Evolutionary conservation across 1,140 invertebrate genomes (phyloP), one percentile per base, ranked within the genome.

Genomic region (Achatina immaculata): DNA sequence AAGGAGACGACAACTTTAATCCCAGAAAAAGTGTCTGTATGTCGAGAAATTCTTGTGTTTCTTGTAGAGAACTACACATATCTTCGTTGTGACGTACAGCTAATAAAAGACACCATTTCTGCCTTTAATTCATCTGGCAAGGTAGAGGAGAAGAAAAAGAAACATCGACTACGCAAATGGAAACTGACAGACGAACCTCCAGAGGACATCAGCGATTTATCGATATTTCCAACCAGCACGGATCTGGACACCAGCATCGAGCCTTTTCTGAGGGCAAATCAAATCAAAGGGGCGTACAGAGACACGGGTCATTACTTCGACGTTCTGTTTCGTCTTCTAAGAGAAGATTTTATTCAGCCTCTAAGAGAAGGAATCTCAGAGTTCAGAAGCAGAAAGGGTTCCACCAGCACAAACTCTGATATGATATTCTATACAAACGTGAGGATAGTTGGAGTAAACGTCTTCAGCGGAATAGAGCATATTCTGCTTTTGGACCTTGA

Each of bases 321-420:
- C 85, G 92, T 94, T 0, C 95, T 96, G 83, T 95, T 95, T 86
- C 90, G 95, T 24, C 89, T 96, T 3, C 88, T 96, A 36, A 88
- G 95, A 16, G 95, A 96, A 91, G 95, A 96, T 84, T 92, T 92
- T 74, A 77, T 92, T 65, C 78, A 83, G 16, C 90, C 92, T 24
- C 79, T 93, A 11, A 79, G 92, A 73, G 82, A 88, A 7, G 92
- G 92, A 28, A 87, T 93, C 16, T 51, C 36, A 48, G 83, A 88
- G 43, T 88, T 87, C 55, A 62, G 31, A 24, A 62, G 36, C 4
- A 58, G 36, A 66, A 51, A 28, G 40, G 48, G 7, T 4, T 24
- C 28, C 7, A 14, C 28, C 6, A 43, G 40, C 7, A 42, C 42
- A 21, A 45, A 43, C 16, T 75, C 73, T 55, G 34, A 75, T 55